These are phyloP conservation scores for Pseudomugil gertrudae DNA, from an alignment of 2,797 vertebrate species.

Conservation along the genomic window DNA sequence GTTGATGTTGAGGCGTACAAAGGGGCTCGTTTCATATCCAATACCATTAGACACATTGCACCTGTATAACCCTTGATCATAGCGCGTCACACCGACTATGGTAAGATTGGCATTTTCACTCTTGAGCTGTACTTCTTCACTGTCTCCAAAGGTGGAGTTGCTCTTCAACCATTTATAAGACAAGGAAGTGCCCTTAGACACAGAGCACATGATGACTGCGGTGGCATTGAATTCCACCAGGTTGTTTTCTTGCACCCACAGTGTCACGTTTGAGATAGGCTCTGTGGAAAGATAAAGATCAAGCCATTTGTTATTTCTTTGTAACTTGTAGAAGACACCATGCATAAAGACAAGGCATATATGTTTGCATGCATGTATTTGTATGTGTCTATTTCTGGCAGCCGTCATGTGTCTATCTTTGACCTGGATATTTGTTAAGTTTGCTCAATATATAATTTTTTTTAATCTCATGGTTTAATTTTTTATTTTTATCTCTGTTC, in stretches of 20 bases:
- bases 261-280: constrained; percentile 62
- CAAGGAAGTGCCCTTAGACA: constrained; percentile 53
- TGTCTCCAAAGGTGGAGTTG: constrained; percentile 33
- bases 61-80: constrained; percentile 62
- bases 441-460: too few species aligned
- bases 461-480: too few species aligned
- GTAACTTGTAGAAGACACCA: too few species aligned
- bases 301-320: too few species aligned
- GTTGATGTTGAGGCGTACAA: constrained; percentile 66
- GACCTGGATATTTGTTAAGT: too few species aligned
- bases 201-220: constrained; percentile 71
- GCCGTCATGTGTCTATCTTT: too few species aligned
- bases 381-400: too few species aligned
- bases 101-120: constrained; percentile 49
- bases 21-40: constrained; percentile 47
- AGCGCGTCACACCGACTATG: constrained; percentile 62
- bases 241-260: constrained; percentile 44
- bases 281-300: constrained; percentile 53
- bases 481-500: too few species aligned
- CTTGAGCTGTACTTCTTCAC: constrained; percentile 39
- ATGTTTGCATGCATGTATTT: too few species aligned
- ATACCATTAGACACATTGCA: constrained; percentile 75
- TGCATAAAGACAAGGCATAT: too few species aligned
- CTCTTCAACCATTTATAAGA: constrained; percentile 67
- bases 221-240: constrained; percentile 78